Evolutionary conservation across 1,140 invertebrate genomes (phyloP), one percentile per base, ranked within the genome.

Genomic region (Heliconius himera): DNA sequence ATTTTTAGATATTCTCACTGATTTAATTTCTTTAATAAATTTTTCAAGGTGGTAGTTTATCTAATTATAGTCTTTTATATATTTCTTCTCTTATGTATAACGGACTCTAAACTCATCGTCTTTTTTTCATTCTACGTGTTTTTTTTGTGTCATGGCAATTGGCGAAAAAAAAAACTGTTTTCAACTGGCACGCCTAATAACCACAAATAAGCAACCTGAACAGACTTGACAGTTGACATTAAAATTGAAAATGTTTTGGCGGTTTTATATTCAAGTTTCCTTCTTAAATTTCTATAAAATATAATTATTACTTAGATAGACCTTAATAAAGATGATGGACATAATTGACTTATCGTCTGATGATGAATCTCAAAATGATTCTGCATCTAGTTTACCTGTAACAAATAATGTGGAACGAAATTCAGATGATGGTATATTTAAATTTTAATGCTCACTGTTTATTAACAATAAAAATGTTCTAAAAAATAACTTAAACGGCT

Each of bases 291-390:
- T 54, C 20, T 20, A 54, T 54, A 54, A 9, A 22, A 60, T 60
- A 22, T 46, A 46, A 13, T 46, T 3, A 22, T 22, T 26, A 60
- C 4, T 3, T n/a, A n/a, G 8, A 22, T 60, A 26, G n/a, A 60
- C 9, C 1, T 60, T 60, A 60, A 60, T 22, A 22, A 74, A 46
- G 29, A 66, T 38, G 22, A 41, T n/a, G 6, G 38, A 76, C 29
- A 49, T 36, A n/a, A 33, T 76, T 70, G 74, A 76, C 6, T 29
- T 76, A 70, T 76, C 74, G 49, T 70, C 51, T 76, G 74, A 76
- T 22, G 56, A 76, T 26, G 66, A 41, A 20, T 29, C 26, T 76
- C 36, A 76, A 36, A 75, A 49, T 66, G 74, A 75, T 75, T 20
- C 26, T 54, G 74, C 22, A 11, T 76, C 54, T 70, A 46, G 74